phyloP scores from a whole-genome alignment of 1,140 invertebrate genomes.

The Ceratoteleas bidentatus region DNA sequence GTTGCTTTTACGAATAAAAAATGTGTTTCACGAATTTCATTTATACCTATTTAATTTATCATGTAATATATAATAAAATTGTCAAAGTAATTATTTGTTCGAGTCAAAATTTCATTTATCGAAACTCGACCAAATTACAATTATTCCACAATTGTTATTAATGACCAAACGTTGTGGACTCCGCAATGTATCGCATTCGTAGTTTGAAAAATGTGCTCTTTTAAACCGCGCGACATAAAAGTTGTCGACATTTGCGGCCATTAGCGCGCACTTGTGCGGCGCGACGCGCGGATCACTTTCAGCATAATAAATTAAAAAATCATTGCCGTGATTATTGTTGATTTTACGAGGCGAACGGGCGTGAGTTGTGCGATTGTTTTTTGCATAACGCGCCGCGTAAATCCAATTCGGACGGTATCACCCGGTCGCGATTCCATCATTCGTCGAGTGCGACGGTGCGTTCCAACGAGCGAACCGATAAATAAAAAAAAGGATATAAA shows the following conservation, averaged over 20 bases:
- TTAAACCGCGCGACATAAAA: not conserved
- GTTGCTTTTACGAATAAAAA: too few species aligned
- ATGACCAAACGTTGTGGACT: too few species aligned
- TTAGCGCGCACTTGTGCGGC: conserved; percentile 17
- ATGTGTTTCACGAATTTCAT: too few species aligned
- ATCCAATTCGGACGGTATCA: conserved; percentile 69
- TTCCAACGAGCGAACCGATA: conserved; percentile 64
- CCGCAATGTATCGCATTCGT: too few species aligned
- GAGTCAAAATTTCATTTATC: too few species aligned
- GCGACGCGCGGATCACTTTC: conserved; percentile 19
- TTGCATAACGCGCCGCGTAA: conserved; percentile 63
- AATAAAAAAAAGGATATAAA: conserved; percentile 66
- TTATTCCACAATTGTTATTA: too few species aligned
- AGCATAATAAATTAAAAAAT: conserved; percentile 52
- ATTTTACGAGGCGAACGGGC: conserved; percentile 50
- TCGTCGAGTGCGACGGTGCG: conserved; percentile 63
- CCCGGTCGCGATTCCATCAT: conserved; percentile 63
- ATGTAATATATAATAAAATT: too few species aligned
- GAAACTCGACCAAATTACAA: too few species aligned
- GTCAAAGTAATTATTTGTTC: too few species aligned
- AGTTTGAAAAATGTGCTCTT: not conserved
- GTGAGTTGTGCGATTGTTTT: conserved; percentile 43
- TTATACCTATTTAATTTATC: too few species aligned
- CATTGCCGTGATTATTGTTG: conserved; percentile 50
- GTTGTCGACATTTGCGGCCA: conserved; percentile 10